These are phyloP conservation scores for Eulemur macaco DNA, from an alignment of 2,113 vertebrate species.

Conservation along the genomic window DNA sequence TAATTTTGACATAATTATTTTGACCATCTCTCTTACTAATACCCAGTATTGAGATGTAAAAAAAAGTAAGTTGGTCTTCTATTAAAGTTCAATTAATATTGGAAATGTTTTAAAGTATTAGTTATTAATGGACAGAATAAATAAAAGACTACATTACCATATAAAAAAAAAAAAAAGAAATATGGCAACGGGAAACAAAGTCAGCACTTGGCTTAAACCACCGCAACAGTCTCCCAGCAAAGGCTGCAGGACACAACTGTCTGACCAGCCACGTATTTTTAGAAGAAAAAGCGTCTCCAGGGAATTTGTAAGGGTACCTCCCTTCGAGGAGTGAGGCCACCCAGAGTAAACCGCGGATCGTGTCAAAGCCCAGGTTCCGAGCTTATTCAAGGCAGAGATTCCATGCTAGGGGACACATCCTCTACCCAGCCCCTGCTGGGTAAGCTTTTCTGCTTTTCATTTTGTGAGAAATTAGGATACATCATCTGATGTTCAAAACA, in stretches of 20 bases:
- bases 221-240: neutral
- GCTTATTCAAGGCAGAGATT: rapidly evolving
- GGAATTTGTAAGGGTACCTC: no score
- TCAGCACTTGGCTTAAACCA: neutral
- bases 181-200: neutral
- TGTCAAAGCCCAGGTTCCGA: rapidly evolving
- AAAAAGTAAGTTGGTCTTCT: no score
- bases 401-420: rapidly evolving
- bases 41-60: no score
- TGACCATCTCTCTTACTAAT: no score
- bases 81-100: no score
- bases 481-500: neutral
- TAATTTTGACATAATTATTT: no score
- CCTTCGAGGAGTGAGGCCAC: rapidly evolving
- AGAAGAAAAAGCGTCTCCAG: rapidly evolving
- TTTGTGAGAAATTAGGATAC: neutral
- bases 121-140: no score
- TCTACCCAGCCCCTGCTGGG: rapidly evolving
- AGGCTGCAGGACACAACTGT: rapidly evolving
- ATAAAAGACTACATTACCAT: no score
- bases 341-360: rapidly evolving
- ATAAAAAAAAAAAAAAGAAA: neutral
- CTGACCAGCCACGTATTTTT: neutral
- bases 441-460: neutral
- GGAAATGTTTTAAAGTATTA: no score